phyloP scores from a whole-genome alignment of 2,888 invertebrate species.

The Eupithecia abbreviata region DNA sequence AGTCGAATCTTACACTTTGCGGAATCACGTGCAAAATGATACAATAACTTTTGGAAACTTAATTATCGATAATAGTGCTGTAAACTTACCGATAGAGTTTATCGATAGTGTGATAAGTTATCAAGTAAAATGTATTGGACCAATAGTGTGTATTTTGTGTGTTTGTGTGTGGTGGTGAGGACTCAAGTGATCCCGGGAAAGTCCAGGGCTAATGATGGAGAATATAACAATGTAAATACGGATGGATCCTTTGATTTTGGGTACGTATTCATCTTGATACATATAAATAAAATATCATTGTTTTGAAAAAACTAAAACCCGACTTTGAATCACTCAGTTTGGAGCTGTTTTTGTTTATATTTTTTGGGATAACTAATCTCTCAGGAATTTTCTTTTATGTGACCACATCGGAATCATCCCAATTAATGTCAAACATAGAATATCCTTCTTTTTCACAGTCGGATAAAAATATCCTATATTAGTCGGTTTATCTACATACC shows the following conservation, averaged over 20 bases:
- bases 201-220: slow-evolving; percentile 80
- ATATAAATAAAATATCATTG: too few species aligned
- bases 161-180: slow-evolving; percentile 69
- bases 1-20: slow-evolving; percentile 65
- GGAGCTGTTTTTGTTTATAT: too few species aligned
- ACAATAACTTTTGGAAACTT: slow-evolving; percentile 51
- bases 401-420: too few species aligned
- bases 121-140: slow-evolving; percentile 68
- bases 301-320: too few species aligned
- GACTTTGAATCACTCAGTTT: too few species aligned
- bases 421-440: too few species aligned
- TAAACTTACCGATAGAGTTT: slow-evolving; percentile 17
- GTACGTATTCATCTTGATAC: slow-evolving; percentile 61
- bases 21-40: slow-evolving; percentile 51
- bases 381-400: too few species aligned
- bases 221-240: slow-evolving; percentile 86
- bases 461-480: too few species aligned
- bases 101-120: not conserved
- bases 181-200: slow-evolving; percentile 79
- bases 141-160: slow-evolving; percentile 65
- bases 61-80: slow-evolving; percentile 22
- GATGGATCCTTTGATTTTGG: slow-evolving; percentile 91
- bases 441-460: too few species aligned
- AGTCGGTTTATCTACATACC: not conserved
- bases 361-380: too few species aligned